Evolutionary conservation across 2,797 vertebrate species (phyloP), one percentile per base, ranked within the genome.

Genomic region (Lophius americanus): DNA sequence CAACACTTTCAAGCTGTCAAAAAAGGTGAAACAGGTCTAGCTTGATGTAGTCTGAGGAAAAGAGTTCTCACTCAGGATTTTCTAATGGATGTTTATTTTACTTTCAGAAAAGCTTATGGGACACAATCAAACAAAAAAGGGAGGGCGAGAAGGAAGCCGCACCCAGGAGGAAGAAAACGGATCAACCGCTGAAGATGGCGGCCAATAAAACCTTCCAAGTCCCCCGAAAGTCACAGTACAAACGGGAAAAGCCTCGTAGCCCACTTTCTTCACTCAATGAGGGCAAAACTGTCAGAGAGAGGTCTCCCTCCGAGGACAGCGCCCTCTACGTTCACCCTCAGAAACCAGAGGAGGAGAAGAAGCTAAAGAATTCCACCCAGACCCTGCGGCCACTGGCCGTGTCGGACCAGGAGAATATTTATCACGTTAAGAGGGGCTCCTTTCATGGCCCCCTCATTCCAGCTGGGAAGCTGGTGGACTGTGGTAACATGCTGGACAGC

Each of bases 81-180:
- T 12, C 11, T 44, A 11, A 12, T 10, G 4, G 10, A 4, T 23
- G 6, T 11, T 23, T 52, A 42, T 36, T 1, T 46, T 64, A 2
- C 77, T 66, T 57, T 71, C 89, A 99, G 97, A 96, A 83, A 82
- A 95, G 90, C 70, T 89, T 98, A 78, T 98, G 96, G 97, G 93
- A 97, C 79, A 85, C 93, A 4, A 94, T 95, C 76, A 97, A 95
- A 87, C 95, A 93, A 69, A 97, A 96, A 85, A 93, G 68, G 43
- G 75, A 64, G 12, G 80, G 66, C 3, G 86, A 72, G 50, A 69
- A 72, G 10, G 73, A 78, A 0, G 44, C 55, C 4, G 73, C 78
- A 33, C 85, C 81, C 8, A 84, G 76, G 54, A 70, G 57, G 54
- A 93, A 82, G 49, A 94, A 85, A 69, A 84, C n/a, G 0, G 75